A percentile compares a stretch with the other conserved stretches of the same genome.
Conservation (phyloP, 2,797 vertebrate species). For the Labroides dimidiatus region DNA sequence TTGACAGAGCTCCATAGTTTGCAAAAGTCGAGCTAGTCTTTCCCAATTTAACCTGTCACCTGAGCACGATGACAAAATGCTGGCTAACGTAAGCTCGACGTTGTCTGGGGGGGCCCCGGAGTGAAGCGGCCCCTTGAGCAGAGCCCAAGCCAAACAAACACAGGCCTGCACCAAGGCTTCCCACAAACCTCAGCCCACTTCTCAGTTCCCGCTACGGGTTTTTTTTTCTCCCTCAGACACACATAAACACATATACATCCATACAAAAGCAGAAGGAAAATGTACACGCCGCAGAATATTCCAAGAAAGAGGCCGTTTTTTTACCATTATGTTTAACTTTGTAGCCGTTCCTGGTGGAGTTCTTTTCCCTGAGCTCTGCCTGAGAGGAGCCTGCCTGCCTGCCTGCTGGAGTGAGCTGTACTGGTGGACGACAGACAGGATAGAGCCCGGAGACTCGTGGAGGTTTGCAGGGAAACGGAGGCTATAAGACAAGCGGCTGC, state of each 20-base stretch:
- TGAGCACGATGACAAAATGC: constrained; percentile 83
- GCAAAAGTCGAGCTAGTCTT: constrained; percentile 45
- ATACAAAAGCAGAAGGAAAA: constrained; percentile 65
- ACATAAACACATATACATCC: constrained; percentile 68
- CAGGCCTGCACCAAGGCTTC: constrained; percentile 81
- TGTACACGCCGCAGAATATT: constrained; percentile 66
- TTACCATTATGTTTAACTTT: constrained; percentile 80
- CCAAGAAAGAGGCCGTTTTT: constrained; percentile 64
- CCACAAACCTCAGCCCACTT: constrained; percentile 86
- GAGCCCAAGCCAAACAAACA: constrained; percentile 84
- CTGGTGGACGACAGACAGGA: constrained; percentile 69
- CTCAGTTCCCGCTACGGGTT: constrained; percentile 72
- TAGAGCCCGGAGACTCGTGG: constrained; percentile 68
- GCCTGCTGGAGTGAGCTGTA: constrained; percentile 72
- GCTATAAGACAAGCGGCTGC: constrained; percentile 70
- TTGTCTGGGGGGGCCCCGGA: constrained; percentile 68
- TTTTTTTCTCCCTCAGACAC: constrained; percentile 67
- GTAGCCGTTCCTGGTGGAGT: constrained; percentile 67
- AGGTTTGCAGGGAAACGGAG: constrained; percentile 69
- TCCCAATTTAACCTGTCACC: constrained; percentile 86
- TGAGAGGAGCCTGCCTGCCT: constrained; percentile 64
- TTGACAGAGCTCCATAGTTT: constrained; percentile 30
- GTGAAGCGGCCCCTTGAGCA: constrained; percentile 75
- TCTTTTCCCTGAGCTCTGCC: constrained; percentile 71
- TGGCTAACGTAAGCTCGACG: constrained; percentile 57